These are phyloP conservation scores for Lapara coniferarum DNA, from an alignment of 2,888 invertebrate genomes.

Conservation along the genomic window DNA sequence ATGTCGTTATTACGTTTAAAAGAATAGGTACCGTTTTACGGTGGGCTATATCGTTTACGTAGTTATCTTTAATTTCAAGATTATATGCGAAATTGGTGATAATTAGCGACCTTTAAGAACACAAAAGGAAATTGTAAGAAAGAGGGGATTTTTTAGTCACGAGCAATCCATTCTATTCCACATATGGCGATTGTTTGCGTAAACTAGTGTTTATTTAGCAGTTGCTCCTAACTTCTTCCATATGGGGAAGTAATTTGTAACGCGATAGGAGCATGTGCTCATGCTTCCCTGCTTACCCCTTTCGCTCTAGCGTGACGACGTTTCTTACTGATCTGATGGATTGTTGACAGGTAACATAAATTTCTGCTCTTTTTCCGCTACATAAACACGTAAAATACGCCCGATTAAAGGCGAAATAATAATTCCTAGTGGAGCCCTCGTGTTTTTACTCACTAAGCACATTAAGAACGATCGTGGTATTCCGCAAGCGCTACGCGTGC, in stretches of 20 bases:
- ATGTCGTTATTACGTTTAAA: background rate
- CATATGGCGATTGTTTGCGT: too few species aligned
- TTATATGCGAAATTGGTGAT: too few species aligned
- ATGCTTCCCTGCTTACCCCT: background rate
- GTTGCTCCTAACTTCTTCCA: too few species aligned
- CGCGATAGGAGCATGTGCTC: too few species aligned
- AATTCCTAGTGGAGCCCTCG: constrained; percentile 1
- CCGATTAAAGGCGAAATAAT: background rate
- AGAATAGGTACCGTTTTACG: background rate
- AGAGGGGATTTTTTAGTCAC: too few species aligned
- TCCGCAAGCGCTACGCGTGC: constrained; percentile 44
- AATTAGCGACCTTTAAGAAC: too few species aligned
- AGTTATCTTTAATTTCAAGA: too few species aligned
- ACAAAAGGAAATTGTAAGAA: too few species aligned
- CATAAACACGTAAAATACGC: background rate
- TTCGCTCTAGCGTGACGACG: background rate
- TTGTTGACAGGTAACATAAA: background rate
- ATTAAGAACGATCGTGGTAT: constrained; percentile 43
- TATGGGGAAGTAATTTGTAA: too few species aligned
- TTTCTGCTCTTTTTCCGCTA: background rate
- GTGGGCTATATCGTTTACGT: too few species aligned
- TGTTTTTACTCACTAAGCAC: constrained; percentile 2
- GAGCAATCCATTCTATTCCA: too few species aligned
- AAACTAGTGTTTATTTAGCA: too few species aligned
- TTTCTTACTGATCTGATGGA: background rate